Conservation (phyloP, 2,797 vertebrate species). For the Buceros bicornis region DNA sequence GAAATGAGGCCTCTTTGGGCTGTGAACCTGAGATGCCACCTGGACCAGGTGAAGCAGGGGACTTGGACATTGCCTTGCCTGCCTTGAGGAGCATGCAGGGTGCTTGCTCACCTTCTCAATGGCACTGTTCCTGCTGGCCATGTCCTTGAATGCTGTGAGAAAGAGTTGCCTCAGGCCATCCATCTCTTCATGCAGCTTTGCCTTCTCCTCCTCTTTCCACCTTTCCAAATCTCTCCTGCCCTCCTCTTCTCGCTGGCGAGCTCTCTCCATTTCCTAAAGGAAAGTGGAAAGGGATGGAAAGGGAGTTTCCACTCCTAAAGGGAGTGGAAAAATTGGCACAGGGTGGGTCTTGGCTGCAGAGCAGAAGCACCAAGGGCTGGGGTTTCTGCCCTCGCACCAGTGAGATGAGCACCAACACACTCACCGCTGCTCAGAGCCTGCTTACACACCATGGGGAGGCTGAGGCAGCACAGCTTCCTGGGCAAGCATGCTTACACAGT, state of each 20-base stretch:
- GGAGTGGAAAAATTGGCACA: not conserved
- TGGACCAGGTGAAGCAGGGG: not conserved
- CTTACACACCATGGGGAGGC: too few species aligned
- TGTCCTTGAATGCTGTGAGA: constrained; percentile 71
- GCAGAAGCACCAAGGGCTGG: not conserved
- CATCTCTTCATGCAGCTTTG: constrained; percentile 77
- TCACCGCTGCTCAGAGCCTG: not conserved
- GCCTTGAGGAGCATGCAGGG: accelerated
- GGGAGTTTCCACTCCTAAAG: constrained; percentile 62
- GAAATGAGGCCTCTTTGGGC: not conserved
- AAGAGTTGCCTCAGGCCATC: constrained; percentile 76
- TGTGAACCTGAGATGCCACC: not conserved
- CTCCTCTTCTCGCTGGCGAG: constrained; percentile 57
- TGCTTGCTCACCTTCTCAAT: constrained; percentile 76
- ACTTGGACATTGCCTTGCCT: not conserved
- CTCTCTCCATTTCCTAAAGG: constrained; percentile 72
- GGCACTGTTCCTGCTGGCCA: constrained; percentile 72
- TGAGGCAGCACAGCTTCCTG: accelerated
- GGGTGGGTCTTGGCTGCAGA: not conserved
- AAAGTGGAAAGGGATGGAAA: not conserved
- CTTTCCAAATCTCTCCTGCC: constrained; percentile 72
- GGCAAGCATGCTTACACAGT: not conserved
- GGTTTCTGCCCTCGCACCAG: not conserved
- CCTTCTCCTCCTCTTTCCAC: constrained; percentile 82
- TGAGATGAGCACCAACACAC: accelerated